Base-by-base conservation (phyloP, 2,113 vertebrate genomes). In the Hiodon alosoides region DNA sequence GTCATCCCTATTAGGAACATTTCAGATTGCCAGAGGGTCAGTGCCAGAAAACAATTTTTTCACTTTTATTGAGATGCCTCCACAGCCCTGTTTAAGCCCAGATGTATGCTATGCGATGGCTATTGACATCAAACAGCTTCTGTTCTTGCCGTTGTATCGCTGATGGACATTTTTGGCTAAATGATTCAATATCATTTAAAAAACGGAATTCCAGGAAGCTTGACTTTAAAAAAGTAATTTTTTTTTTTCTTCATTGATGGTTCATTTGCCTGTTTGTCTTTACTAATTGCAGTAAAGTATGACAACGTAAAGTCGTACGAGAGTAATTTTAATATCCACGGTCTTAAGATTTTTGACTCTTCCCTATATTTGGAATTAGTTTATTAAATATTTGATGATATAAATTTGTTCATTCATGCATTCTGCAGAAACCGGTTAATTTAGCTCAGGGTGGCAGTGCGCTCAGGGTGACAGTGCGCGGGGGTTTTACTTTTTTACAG, bases 21-120 rank as follows among this genome's bases (percentile, higher is more conserved):
- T 85, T 87, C 82, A 81, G 79, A 85, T 81, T 85, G 82, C 82
- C 86, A 87, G 82, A 84, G 68, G 87, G 90, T 90, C 89, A 88
- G 53, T 62, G 81, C 72, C 82, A 77, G 83, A 84, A 83, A 59
- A 52, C 51, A 61, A 54, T 79, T 77, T 72, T 80, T 82, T 81
- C 77, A 78, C 77, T 87, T 88, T 87, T 87, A 87, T 86, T 83
- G 71, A 60, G 71, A 50, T 61, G 55, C 69, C 64, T 69, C 17
- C 47, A 85, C 79, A 65, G 83, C 77, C 83, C 81, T 88, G 86
- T 89, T 88, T 86, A 82, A 82, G 69, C 75, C 84, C 84, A 87
- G 48, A 67, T 57, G 68, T 60, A 54, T 73, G 48, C 55, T 66
- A 68, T 5, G 17, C 3, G 16, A 73, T 50, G 55, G 5, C 71